These are phyloP conservation scores for Agelas oroides DNA, from an alignment of 37 sponge, comb jelly and placozoan species.

Conservation along the genomic window DNA sequence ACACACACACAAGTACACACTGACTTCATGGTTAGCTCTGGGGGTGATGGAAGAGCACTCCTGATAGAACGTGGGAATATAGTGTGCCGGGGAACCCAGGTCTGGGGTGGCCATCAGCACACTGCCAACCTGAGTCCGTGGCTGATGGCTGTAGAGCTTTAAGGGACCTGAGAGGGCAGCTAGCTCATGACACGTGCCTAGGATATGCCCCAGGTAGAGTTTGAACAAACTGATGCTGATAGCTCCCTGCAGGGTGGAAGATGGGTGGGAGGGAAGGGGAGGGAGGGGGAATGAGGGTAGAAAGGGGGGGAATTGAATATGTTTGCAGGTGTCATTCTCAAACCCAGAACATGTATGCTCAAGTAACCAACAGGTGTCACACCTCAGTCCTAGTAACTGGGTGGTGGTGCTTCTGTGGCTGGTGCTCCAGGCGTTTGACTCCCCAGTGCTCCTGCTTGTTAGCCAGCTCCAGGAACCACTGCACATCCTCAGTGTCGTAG, in stretches of 20 bases:
- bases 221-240: constrained; percentile 47
- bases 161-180: constrained; percentile 32
- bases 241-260: constrained; percentile 19
- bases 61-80: constrained; percentile 63
- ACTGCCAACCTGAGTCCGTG: constrained; percentile 20
- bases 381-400: too few relatives aligned
- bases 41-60: constrained; percentile 36
- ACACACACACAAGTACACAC: too few relatives aligned
- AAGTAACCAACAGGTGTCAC: too few relatives aligned
- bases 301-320: too few relatives aligned
- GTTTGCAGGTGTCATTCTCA: too few relatives aligned
- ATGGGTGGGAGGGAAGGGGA: not conserved
- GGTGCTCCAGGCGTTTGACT: not conserved
- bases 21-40: constrained; percentile 25
- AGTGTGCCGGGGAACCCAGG: constrained; percentile 29
- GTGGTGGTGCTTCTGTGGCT: too few relatives aligned
- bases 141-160: constrained; percentile 33
- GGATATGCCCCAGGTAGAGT: constrained; percentile 57
- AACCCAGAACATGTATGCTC: too few relatives aligned
- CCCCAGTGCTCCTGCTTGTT: constrained; percentile 44
- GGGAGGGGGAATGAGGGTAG: too few relatives aligned
- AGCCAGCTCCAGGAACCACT: constrained; percentile 67
- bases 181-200: constrained; percentile 40
- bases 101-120: constrained; percentile 5
- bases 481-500: constrained; percentile 21